phyloP scores from a whole-genome alignment of 2,797 vertebrate genomes.

The Tinamus major region DNA sequence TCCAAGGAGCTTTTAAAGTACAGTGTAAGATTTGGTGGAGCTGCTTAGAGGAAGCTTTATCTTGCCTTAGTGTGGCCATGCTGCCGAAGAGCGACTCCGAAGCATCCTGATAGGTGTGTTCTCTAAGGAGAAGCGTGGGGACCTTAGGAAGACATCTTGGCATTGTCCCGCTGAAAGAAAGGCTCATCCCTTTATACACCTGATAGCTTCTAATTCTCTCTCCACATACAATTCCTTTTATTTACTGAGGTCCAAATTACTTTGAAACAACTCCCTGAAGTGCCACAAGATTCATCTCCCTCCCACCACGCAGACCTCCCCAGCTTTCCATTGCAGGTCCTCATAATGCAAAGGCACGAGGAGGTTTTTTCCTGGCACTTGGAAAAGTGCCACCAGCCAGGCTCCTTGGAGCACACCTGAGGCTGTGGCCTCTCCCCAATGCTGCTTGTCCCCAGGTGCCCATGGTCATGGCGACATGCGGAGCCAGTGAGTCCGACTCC shows the following conservation, averaged over 20 bases:
- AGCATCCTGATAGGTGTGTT: too few relatives aligned
- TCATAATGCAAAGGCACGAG: not conserved
- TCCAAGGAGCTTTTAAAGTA: not conserved
- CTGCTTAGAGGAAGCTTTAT: not conserved
- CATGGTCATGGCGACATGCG: not conserved
- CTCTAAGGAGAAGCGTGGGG: not conserved
- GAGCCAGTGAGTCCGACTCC: not conserved
- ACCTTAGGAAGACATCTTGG: not conserved
- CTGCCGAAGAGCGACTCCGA: not conserved
- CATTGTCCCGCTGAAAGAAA: not conserved
- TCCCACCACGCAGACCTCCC: not conserved
- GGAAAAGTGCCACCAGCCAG: not conserved
- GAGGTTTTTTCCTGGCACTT: too few relatives aligned
- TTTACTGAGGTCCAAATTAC: not conserved
- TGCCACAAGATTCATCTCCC: not conserved
- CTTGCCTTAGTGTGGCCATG: not conserved
- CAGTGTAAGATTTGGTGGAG: not conserved
- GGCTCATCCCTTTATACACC: not conserved
- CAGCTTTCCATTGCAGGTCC: not conserved
- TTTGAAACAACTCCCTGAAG: not conserved
- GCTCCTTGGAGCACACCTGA: not conserved
- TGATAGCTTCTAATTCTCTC: not conserved
- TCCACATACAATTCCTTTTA: not conserved
- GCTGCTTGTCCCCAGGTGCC: not conserved
- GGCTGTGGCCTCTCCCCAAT: rapidly evolving